Conservation (phyloP, 1,140 invertebrate species). For the Nasonia vitripennis region DNA sequence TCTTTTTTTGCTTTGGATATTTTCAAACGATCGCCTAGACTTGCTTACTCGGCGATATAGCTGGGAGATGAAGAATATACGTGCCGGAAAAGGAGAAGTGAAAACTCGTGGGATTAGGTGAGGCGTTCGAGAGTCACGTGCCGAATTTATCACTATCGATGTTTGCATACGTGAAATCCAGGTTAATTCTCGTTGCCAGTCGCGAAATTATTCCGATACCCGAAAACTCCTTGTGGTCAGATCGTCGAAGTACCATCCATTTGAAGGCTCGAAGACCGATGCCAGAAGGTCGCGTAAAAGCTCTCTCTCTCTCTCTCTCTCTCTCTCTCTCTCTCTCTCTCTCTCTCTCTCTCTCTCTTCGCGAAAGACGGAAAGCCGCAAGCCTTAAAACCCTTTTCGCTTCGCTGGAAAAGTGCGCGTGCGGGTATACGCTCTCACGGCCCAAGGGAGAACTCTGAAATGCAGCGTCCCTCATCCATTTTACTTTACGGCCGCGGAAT, state of each 20-base stretch:
- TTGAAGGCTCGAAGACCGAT: background rate
- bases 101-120: background rate
- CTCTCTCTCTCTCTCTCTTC: background rate
- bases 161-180: too few species aligned
- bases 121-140: background rate
- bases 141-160: too few species aligned
- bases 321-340: too few species aligned
- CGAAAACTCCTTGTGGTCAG: too few species aligned
- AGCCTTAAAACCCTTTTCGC: slow-evolving; percentile 23
- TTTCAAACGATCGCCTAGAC: background rate
- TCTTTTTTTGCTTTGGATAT: background rate
- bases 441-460: slow-evolving; percentile 9
- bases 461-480: slow-evolving; percentile 9
- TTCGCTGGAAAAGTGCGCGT: background rate
- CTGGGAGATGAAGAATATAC: too few species aligned
- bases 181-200: too few species aligned
- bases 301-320: background rate
- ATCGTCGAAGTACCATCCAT: background rate
- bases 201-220: too few species aligned
- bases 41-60: too few species aligned
- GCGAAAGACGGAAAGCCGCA: background rate
- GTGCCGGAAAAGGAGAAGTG: background rate
- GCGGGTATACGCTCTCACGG: background rate
- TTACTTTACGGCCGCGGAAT: slow-evolving; percentile 16
- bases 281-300: background rate